Evolutionary conservation across 1,140 invertebrate species (phyloP).

Genomic region (Drosophila lacertosa): DNA sequence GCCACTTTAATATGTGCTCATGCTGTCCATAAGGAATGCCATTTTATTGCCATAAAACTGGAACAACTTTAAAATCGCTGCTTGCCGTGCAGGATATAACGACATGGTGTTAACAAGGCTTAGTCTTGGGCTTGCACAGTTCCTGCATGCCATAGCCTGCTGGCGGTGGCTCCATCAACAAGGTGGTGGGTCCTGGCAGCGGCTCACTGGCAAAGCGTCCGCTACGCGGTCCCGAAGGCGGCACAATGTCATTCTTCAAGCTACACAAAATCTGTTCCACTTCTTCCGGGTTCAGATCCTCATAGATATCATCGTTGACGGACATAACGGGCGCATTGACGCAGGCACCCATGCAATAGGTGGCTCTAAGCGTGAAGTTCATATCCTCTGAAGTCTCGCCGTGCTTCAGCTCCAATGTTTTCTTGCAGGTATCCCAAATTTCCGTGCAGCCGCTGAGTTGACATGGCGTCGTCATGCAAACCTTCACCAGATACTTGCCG

Average conservation of each 20-base stretch:
- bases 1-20: conserved; percentile 10
- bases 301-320: conserved; percentile 58
- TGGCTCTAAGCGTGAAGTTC: conserved; percentile 41
- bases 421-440: conserved; percentile 22
- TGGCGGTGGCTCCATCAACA: conserved; percentile 24
- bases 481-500: conserved; percentile 42
- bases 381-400: conserved; percentile 47
- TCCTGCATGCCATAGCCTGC: conserved; percentile 43
- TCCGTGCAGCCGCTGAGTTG: conserved; percentile 41
- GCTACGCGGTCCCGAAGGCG: conserved; percentile 22
- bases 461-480: conserved; percentile 52
- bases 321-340: conserved; percentile 48
- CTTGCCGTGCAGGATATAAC: background rate
- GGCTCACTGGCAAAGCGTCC: conserved; percentile 44
- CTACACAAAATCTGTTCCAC: conserved; percentile 16
- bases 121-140: conserved; percentile 1
- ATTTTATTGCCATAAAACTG: conserved; percentile 56
- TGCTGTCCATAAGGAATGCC: conserved; percentile 22
- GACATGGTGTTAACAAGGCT: background rate
- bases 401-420: conserved; percentile 12
- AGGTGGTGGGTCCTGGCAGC: conserved; percentile 6
- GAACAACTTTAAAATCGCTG: conserved; percentile 23
- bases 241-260: conserved; percentile 9
- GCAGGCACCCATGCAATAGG: conserved; percentile 52
- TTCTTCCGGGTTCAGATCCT: conserved; percentile 39